Evolutionary conservation across 2,888 invertebrate genomes (phyloP), one percentile per base, ranked within the genome.

Genomic region (Agrypnus murinus): DNA sequence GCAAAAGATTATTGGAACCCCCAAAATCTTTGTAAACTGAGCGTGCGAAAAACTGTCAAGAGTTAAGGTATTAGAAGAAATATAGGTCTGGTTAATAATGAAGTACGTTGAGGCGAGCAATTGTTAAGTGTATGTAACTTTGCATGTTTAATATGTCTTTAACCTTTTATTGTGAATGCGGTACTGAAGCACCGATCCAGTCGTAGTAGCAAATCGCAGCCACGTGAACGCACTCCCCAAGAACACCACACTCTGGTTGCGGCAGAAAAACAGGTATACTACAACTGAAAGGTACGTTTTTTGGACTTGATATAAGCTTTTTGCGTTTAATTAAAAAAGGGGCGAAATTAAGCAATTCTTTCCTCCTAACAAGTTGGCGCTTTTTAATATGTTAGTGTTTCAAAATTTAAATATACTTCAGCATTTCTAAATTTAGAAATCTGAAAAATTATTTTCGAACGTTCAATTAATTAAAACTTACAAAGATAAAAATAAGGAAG

Each of bases 61-160:
- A 48, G 10, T 40, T 9, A 40, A 14, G 14, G 17, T 32, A 48
- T 60, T 69, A 64, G 67, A 64, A 64, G 67, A 64, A 67, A 71
- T 67, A 63, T 63, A 71, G 63, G 67, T 68, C 67, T 71, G 36
- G 40, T 32, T 64, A 57, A 64, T 53, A 62, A 64, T 38, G 40
- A 67, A 58, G 53, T 34, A 48, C 36, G 67, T 32, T 60, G 14
- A 71, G 46, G 50, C 64, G 58, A 45, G 58, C 64, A 66, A 71
- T 70, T 70, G 53, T 60, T 43, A 58, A 53, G 36, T 58, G 58
- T 53, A 60, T 58, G 58, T 53, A 60, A 50, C 65, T 65, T 65
- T 67, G 67, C 65, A 71, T 71, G 63, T 67, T 67, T 71, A 71
- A 71, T 71, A 68, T 71, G 71, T 71, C 71, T 71, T 71, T 71